A percentile compares a stretch with the other conserved stretches of the same genome.
These are phyloP conservation scores for Malacoctenus gilli DNA, from an alignment of 2,797 vertebrate species.

Conservation along the genomic window DNA sequence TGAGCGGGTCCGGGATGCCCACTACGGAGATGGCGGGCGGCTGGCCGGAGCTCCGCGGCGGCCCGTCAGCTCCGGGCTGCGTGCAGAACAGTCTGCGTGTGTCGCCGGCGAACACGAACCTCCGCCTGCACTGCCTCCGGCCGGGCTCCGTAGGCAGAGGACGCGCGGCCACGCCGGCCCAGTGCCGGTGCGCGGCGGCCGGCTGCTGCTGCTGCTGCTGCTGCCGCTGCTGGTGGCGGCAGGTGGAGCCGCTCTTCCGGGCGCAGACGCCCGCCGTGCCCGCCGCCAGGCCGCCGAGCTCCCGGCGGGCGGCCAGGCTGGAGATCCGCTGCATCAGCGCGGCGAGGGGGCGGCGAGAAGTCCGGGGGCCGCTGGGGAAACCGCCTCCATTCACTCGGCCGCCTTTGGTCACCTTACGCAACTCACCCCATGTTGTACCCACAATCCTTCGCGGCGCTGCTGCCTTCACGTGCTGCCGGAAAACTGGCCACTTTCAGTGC, in stretches of 20 bases:
- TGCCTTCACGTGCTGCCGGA: conserved; percentile 31
- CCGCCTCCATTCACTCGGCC: neutral
- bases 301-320: conserved; percentile 39
- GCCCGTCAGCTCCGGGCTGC: conserved; percentile 11
- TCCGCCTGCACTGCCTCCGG: conserved; percentile 19
- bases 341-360: neutral
- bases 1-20: conserved; percentile 64
- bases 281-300: conserved; percentile 40
- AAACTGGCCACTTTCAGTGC: too few relatives aligned
- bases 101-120: conserved; percentile 27
- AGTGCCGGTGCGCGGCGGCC: neutral
- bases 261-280: conserved; percentile 16
- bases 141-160: neutral
- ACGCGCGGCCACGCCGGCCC: conserved; percentile 1
- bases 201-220: too few relatives aligned
- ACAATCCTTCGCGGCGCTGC: conserved; percentile 58
- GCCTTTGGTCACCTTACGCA: conserved; percentile 55
- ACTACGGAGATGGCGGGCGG: conserved; percentile 56
- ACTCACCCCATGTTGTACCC: conserved; percentile 67
- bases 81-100: conserved; percentile 55
- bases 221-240: conserved; percentile 6
- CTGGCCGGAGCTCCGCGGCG: conserved; percentile 8
- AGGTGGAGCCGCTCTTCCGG: conserved; percentile 24
- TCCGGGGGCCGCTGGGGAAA: neutral
- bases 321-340: conserved; percentile 59